Percentiles rank a stretch among this genome's conserved stretches.
phyloP scores from a whole-genome alignment of 2,113 vertebrate species.

The Odontophorus gujanensis region DNA sequence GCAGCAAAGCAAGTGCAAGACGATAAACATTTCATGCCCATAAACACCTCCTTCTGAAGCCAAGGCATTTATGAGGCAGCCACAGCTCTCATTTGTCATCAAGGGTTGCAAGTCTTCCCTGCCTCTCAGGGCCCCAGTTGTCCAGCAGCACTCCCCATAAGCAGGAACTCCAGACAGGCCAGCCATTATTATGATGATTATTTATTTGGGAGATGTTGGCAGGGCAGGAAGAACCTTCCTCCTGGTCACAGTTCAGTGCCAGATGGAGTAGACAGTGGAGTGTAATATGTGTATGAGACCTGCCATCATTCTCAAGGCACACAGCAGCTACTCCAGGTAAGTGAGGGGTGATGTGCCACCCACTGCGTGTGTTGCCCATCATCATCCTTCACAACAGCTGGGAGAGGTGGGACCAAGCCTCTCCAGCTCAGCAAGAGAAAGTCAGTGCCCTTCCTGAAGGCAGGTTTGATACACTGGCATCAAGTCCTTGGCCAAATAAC shows the following conservation, averaged over 20 bases:
- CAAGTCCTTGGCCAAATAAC: not conserved
- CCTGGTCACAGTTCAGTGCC: conserved; percentile 44
- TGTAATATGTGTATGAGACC: conserved; percentile 16
- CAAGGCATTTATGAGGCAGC: conserved; percentile 34
- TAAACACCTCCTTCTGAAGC: conserved; percentile 35
- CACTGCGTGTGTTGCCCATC: accelerated
- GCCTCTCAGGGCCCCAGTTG: conserved; percentile 11
- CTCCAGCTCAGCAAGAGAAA: not conserved
- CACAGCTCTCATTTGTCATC: not conserved
- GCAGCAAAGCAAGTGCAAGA: conserved; percentile 34
- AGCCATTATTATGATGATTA: conserved; percentile 32
- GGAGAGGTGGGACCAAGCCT: not conserved
- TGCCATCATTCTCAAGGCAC: conserved; percentile 37
- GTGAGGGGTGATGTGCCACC: not conserved
- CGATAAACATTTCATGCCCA: conserved; percentile 37
- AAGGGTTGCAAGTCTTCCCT: conserved; percentile 16
- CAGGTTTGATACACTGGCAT: not conserved
- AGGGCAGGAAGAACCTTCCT: conserved; percentile 26
- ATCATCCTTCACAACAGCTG: not conserved
- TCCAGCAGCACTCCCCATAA: not conserved
- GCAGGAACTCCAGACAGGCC: not conserved
- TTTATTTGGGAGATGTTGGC: conserved; percentile 50
- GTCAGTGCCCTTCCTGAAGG: not conserved
- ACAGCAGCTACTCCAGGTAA: not conserved
- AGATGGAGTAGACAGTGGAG: not conserved